Evolutionary conservation across 2,113 vertebrate genomes (phyloP).

Genomic region (human (Homo sapiens)): DNA sequence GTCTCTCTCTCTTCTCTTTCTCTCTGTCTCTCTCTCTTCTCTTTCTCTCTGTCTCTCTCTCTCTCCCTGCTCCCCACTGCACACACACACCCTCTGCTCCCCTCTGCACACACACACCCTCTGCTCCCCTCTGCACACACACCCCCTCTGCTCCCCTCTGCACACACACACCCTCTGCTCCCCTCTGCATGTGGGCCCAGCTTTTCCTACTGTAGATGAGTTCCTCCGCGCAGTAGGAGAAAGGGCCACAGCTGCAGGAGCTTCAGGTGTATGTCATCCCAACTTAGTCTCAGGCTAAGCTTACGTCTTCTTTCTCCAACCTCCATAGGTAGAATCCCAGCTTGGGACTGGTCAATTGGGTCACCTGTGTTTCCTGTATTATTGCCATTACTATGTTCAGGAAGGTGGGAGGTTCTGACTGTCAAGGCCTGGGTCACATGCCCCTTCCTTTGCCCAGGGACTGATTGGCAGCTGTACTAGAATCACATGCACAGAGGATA

Average conservation of each 20-base stretch:
- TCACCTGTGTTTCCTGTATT: background rate
- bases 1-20: background rate
- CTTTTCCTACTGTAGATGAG: background rate
- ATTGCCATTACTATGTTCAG: rapidly evolving
- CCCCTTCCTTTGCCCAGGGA: rapidly evolving
- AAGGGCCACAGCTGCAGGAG: background rate
- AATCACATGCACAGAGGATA: background rate
- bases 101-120: no score
- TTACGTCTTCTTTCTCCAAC: background rate
- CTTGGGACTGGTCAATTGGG: rapidly evolving
- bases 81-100: no score
- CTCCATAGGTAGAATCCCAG: background rate
- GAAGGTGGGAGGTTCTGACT: rapidly evolving
- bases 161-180: background rate
- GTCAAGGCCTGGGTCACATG: rapidly evolving
- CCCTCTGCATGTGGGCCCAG: background rate
- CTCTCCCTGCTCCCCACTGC: no score
- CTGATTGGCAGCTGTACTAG: background rate
- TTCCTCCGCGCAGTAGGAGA: rapidly evolving
- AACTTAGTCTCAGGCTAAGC: background rate
- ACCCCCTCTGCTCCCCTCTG: no score
- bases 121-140: no score
- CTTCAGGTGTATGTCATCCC: background rate
- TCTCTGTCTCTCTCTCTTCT: no score
- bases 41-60: no score